Conservation (phyloP, 2,888 invertebrate species). For the Leptinotarsa rubiginosa region DNA sequence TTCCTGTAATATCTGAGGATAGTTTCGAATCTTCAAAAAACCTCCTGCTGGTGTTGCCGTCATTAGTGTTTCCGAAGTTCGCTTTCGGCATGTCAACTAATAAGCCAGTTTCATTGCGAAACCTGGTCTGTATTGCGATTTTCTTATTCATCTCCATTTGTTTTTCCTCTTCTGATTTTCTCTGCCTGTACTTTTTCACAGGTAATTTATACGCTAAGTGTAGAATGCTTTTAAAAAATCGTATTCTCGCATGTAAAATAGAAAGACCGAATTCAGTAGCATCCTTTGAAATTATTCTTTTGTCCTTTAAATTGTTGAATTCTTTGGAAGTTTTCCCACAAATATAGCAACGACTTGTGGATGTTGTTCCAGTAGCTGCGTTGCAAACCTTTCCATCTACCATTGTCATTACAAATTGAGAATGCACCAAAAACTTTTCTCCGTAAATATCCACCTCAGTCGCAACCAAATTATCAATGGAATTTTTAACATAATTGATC, state of each 20-base stretch:
- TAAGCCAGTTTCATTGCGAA: not conserved
- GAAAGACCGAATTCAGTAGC: not conserved
- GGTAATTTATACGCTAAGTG: not conserved
- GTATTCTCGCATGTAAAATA: not conserved
- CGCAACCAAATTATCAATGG: slow-evolving; percentile 12
- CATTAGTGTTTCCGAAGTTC: slow-evolving; percentile 24
- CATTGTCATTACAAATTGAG: slow-evolving; percentile 46
- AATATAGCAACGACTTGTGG: slow-evolving; percentile 48
- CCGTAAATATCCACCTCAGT: slow-evolving; percentile 3
- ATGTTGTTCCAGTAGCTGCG: slow-evolving; percentile 47
- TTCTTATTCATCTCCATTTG: not conserved
- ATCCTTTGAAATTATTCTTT: too few species aligned
- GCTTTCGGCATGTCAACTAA: slow-evolving; percentile 14
- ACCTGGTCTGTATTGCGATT: not conserved
- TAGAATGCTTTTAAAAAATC: slow-evolving; percentile 6
- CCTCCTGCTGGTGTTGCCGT: slow-evolving; percentile 13
- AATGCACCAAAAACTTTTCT: slow-evolving; percentile 22
- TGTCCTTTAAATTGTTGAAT: slow-evolving; percentile 27
- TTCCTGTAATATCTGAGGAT: not conserved
- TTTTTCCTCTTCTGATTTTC: not conserved
- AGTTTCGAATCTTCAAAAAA: slow-evolving; percentile 19
- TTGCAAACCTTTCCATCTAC: slow-evolving; percentile 54
- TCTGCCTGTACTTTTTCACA: not conserved
- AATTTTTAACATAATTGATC: slow-evolving; percentile 44
- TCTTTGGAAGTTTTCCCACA: slow-evolving; percentile 51